Evolutionary conservation across 2,797 vertebrate species (phyloP), one percentile per base, ranked within the genome.

Genomic region (Chanos chanos): DNA sequence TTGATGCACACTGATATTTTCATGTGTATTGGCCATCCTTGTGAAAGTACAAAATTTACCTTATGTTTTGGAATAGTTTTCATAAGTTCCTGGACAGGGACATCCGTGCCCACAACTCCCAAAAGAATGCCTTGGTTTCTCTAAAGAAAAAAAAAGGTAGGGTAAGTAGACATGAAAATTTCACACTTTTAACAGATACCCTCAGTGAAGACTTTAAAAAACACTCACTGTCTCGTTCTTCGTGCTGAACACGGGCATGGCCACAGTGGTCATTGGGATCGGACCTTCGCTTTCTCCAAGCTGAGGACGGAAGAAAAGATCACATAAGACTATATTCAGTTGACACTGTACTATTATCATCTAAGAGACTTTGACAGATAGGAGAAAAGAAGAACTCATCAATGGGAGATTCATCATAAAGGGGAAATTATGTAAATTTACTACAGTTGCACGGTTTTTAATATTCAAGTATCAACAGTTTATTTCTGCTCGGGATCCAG

Each of bases 221-320:
- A 74, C 82, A 94, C 91, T 91, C 82, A 94, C 96, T 34, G 95
- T 99, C 84, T 98, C 94, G 10, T 97, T 99, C 87, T 96, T 93
- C 79, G 94, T 99, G 89, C 96, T 99, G 79, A 98, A 99, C 45
- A 99, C 96, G 1, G 96, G 96, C 96, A 99, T 99, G 77, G 96
- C 95, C 6, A 99, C 95, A 1, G 96, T 99, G 8, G 96, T 99
- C 88, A 92, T 95, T 80, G 97, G 81, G 79, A 93, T 91, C 22
- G 92, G 81, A 50, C 91, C 92, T 9, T 92, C 84, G 81, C 92
- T 94, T 53, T 90, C 86, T 0, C 90, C 90, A 71, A 96, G 83
- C 96, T 99, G 74, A 55, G 79, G 79, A 66, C 61, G 54, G 73
- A 78, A 77, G 74, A 77, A 78, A 68, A 71, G 50, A 44, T 12